Percentiles rank a stretch among this genome's conserved stretches.
Conservation (phyloP, 2,888 invertebrate genomes). For the Acrocyrtus sp. region DNA sequence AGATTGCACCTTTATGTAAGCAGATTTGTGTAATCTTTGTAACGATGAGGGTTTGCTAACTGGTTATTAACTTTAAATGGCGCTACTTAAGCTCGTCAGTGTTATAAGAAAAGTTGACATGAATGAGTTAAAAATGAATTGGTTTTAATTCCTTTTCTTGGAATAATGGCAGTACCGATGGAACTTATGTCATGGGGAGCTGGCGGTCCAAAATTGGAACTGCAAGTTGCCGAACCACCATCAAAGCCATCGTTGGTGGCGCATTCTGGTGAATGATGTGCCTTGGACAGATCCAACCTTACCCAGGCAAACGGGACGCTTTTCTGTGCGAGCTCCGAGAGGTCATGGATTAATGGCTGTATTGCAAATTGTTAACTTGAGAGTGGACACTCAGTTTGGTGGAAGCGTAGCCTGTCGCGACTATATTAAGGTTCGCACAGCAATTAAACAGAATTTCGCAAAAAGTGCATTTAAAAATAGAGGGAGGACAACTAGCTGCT, state of each 20-base stretch:
- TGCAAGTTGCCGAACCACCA: conserved; percentile 41
- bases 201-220: conserved; percentile 27
- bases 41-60: background rate
- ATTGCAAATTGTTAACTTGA: conserved; percentile 57
- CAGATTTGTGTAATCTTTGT: background rate
- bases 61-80: too few species aligned
- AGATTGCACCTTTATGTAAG: background rate
- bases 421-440: conserved; percentile 43
- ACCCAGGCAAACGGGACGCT: conserved; percentile 35
- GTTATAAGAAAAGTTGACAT: too few species aligned
- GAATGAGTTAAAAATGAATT: too few species aligned
- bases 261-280: conserved; percentile 52
- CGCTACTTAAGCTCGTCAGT: too few species aligned
- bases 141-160: too few species aligned
- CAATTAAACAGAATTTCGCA: background rate
- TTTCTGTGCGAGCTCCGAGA: conserved; percentile 54
- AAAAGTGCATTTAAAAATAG: background rate
- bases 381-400: conserved; percentile 29
- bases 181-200: conserved; percentile 53
- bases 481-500: background rate
- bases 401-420: conserved; percentile 31
- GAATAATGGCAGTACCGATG: conserved; percentile 27
- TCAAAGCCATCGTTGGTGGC: conserved; percentile 42
- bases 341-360: conserved; percentile 61
- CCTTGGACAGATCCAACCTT: conserved; percentile 47